A percentile compares a stretch with the other conserved stretches of the same genome.
phyloP scores from a whole-genome alignment of 2,113 vertebrate genomes.

The Panthera tigris region DNA sequence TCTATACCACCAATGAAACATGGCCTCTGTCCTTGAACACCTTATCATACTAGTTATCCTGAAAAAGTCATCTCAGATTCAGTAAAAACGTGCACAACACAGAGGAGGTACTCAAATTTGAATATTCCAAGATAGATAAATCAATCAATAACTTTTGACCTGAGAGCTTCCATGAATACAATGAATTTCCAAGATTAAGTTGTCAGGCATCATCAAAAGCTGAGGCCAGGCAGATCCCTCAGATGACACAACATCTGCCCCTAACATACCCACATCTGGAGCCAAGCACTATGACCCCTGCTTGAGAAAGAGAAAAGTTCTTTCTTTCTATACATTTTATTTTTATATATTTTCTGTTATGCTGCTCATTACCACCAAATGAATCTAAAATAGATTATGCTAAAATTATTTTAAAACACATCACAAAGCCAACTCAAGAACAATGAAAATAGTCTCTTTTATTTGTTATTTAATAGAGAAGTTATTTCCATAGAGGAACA shows the following conservation, averaged over 20 bases:
- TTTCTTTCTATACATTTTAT: background rate
- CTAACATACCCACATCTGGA: background rate
- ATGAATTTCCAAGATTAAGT: background rate
- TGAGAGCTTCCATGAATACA: background rate
- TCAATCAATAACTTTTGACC: conserved; percentile 12
- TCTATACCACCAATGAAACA: background rate
- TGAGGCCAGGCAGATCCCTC: background rate
- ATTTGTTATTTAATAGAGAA: background rate
- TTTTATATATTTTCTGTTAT: background rate
- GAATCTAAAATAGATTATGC: background rate
- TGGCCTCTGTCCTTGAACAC: background rate
- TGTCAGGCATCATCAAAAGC: conserved; percentile 1
- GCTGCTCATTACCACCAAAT: background rate
- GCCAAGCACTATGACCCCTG: background rate
- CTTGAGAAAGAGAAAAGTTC: background rate
- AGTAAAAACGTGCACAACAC: background rate
- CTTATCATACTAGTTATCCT: background rate
- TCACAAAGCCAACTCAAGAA: background rate
- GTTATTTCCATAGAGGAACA: background rate
- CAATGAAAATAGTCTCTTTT: background rate
- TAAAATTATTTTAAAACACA: background rate
- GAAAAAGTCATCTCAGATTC: background rate
- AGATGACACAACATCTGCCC: background rate
- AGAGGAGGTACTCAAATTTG: background rate
- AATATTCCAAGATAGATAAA: conserved; percentile 43